Conservation (phyloP, 2,797 vertebrate genomes). For the Gallinago nigripennis region DNA sequence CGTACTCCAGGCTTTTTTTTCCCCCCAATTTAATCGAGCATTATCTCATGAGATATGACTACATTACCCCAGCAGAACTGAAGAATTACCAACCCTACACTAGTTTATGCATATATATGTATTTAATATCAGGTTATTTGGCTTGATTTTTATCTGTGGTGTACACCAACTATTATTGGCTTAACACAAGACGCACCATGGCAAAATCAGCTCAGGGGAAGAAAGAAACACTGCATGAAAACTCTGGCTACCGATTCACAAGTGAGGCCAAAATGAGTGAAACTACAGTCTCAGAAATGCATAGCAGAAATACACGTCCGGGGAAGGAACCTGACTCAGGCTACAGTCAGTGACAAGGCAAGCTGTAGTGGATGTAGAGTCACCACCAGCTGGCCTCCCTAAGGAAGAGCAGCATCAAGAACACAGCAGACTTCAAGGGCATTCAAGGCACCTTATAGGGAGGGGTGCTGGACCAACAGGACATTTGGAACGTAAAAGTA, state of each 20-base stretch:
- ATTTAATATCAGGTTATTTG: neutral
- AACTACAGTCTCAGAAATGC: neutral
- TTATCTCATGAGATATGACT: conserved; percentile 57
- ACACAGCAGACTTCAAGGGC: neutral
- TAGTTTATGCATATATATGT: neutral
- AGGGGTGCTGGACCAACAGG: neutral
- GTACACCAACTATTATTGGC: neutral
- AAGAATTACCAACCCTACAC: neutral
- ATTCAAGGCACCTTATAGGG: neutral
- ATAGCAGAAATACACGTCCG: neutral
- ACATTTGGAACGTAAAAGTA: neutral
- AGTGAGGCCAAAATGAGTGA: neutral
- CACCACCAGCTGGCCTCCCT: neutral
- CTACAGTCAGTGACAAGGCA: neutral
- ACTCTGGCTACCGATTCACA: neutral
- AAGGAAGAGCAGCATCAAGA: neutral
- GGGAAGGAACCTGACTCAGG: neutral
- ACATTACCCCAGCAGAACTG: neutral
- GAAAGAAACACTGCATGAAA: neutral
- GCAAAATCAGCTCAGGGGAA: neutral
- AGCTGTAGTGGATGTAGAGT: neutral
- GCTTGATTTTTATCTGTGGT: neutral
- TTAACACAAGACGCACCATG: neutral
- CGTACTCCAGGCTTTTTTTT: neutral
- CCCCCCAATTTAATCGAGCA: conserved; percentile 10